A percentile compares a stretch with the other conserved stretches of the same genome.
These are phyloP conservation scores for Tenualosa thibaudeaui DNA, from an alignment of 2,797 vertebrate genomes.

Conservation along the genomic window DNA sequence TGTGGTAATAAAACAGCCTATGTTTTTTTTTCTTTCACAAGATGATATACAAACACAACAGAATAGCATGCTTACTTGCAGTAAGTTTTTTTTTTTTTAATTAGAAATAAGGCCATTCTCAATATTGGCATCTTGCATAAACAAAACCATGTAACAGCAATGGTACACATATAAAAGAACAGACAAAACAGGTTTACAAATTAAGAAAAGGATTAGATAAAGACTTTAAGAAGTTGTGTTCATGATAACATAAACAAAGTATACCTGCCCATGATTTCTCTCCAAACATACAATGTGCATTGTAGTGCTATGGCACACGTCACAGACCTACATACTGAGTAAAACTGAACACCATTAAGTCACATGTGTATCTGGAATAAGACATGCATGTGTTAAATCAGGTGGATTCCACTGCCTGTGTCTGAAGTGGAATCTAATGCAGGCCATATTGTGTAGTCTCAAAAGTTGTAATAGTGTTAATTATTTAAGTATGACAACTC, in stretches of 20 bases:
- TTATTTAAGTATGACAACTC: not conserved
- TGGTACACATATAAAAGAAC: not conserved
- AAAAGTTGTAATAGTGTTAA: not conserved
- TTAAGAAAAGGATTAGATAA: not conserved
- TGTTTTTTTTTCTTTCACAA: not conserved
- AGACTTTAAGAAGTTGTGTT: not conserved
- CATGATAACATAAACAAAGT: not conserved
- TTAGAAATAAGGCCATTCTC: constrained; percentile 50
- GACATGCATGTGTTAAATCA: not conserved
- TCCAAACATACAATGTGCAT: not conserved
- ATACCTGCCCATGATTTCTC: not conserved
- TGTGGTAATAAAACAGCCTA: not conserved
- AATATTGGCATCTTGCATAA: constrained; percentile 45
- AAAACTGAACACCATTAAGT: not conserved
- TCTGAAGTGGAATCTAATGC: not conserved
- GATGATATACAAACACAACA: not conserved
- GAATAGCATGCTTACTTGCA: not conserved
- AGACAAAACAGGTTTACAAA: not conserved
- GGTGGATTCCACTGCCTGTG: not conserved
- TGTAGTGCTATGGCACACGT: not conserved
- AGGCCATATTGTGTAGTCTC: not conserved
- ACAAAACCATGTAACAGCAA: constrained; percentile 10
- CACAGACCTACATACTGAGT: not conserved
- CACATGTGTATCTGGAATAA: not conserved
- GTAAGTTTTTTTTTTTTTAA: constrained; percentile 48